phyloP scores from a whole-genome alignment of 2,797 vertebrate genomes.

The Esox masquinongy region DNA sequence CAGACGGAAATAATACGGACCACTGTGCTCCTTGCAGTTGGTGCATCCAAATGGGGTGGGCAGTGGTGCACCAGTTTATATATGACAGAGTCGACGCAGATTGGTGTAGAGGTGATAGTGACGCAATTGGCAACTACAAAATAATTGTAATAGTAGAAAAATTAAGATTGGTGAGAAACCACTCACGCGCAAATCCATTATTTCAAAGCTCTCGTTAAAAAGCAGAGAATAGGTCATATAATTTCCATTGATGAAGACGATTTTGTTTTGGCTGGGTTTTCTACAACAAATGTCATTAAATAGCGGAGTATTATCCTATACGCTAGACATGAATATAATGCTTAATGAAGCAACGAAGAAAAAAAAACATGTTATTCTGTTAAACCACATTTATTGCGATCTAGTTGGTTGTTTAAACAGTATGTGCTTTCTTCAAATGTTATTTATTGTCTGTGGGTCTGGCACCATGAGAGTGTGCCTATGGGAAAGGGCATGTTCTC shows the following conservation, averaged over 20 bases:
- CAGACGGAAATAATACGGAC: background rate
- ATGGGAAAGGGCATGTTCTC: constrained; percentile 59
- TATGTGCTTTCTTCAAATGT: background rate
- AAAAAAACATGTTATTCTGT: background rate
- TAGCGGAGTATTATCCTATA: background rate
- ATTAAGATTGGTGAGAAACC: background rate
- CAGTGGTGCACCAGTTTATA: constrained; percentile 18
- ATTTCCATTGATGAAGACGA: background rate
- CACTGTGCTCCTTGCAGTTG: background rate
- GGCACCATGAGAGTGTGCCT: constrained; percentile 44
- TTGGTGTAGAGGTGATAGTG: constrained; percentile 60
- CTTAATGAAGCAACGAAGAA: background rate
- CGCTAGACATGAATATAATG: background rate
- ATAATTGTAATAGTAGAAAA: background rate
- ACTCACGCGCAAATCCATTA: background rate
- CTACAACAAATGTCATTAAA: background rate
- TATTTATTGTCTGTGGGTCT: background rate
- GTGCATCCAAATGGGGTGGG: background rate
- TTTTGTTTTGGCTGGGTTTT: background rate
- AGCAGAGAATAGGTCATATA: background rate
- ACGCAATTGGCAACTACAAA: constrained; percentile 20
- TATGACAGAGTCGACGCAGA: constrained; percentile 33
- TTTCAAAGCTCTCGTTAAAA: background rate
- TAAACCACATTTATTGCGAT: background rate
- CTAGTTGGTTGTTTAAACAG: background rate